Evolutionary conservation across 2,113 vertebrate genomes (phyloP).

Genomic region (Empidonax alnorum): DNA sequence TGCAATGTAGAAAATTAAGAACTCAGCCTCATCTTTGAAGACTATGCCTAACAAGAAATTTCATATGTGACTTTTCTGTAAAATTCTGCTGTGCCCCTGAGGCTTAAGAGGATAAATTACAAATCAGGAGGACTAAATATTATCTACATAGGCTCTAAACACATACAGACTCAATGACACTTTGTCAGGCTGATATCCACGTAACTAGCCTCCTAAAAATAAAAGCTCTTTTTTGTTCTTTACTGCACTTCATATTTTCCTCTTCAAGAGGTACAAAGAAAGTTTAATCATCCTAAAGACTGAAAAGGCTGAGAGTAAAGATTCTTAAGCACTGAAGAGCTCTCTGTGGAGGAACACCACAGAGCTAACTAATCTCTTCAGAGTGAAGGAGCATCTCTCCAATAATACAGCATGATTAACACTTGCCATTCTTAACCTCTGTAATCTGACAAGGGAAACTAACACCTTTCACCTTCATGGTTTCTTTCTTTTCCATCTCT

Average conservation of each 20-base stretch:
- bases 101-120: neutral
- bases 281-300: neutral
- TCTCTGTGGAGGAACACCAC: neutral
- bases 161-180: neutral
- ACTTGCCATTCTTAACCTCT: neutral
- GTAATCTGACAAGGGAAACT: neutral
- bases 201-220: neutral
- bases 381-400: neutral
- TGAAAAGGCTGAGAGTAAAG: neutral
- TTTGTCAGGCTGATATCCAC: neutral
- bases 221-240: neutral
- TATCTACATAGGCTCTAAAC: neutral
- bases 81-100: neutral
- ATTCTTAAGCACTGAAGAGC: neutral
- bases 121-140: neutral
- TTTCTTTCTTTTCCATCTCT: neutral
- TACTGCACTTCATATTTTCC: neutral
- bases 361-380: neutral
- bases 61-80: neutral
- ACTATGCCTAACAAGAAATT: neutral
- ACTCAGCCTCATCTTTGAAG: neutral
- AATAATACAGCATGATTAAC: neutral
- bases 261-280: neutral
- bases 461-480: neutral
- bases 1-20: neutral